Conservation (phyloP, 2,888 invertebrate species). For the Eupithecia pulchellata region DNA sequence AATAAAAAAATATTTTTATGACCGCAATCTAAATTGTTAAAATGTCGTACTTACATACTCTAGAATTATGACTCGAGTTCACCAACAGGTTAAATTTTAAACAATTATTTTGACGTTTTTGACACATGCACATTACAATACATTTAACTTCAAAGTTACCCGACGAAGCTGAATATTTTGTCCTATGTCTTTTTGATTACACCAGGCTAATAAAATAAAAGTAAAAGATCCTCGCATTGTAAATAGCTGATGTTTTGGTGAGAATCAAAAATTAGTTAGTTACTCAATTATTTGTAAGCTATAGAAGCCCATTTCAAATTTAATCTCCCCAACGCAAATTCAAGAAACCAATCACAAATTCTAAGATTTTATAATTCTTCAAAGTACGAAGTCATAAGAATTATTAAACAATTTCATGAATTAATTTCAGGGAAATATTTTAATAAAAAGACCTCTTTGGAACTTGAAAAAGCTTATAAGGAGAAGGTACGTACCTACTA, state of each 20-base stretch:
- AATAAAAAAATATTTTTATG: no score
- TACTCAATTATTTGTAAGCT: background rate
- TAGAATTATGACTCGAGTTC: no score
- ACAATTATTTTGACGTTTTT: no score
- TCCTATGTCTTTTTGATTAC: no score
- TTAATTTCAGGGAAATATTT: slow-evolving; percentile 51
- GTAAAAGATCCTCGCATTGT: background rate
- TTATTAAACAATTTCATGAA: slow-evolving; percentile 25
- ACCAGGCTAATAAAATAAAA: no score
- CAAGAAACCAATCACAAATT: slow-evolving; percentile 26
- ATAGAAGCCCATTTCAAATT: background rate
- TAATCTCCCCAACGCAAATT: slow-evolving; percentile 8
- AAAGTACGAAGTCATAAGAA: slow-evolving; percentile 24
- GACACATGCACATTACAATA: no score
- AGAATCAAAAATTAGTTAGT: background rate
- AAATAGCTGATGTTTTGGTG: background rate
- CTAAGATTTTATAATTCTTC: slow-evolving; percentile 21
- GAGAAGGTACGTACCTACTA: slow-evolving; percentile 40
- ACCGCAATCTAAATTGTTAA: no score
- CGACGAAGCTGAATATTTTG: no score
- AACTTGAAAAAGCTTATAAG: slow-evolving; percentile 44
- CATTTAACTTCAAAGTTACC: no score
- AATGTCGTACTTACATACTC: no score
- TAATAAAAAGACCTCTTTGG: slow-evolving; percentile 39
- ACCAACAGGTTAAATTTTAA: no score